Percentiles rank a stretch among this genome's conserved stretches.
Evolutionary conservation across 2,888 invertebrate genomes (phyloP).

Genomic region (Trissoscelio sp.): DNA sequence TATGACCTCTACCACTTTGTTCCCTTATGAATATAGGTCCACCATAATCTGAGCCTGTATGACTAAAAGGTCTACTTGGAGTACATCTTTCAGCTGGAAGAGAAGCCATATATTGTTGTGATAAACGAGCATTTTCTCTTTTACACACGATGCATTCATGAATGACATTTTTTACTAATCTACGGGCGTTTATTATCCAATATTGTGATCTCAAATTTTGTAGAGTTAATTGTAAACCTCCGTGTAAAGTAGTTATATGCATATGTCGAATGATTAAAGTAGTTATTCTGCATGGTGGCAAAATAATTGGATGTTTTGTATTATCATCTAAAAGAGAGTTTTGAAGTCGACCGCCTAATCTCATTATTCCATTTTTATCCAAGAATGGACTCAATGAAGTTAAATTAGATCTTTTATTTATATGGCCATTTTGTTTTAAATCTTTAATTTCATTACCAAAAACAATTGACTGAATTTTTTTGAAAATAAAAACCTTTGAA

Average conservation of each 20-base stretch:
- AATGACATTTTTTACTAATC: not conserved
- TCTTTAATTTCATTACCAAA: not conserved
- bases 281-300: not conserved
- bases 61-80: not conserved
- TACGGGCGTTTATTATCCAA: not conserved
- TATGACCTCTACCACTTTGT: not conserved
- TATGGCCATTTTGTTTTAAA: not conserved
- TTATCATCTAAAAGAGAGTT: not conserved
- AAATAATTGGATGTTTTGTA: not conserved
- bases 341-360: slow-evolving; percentile 69
- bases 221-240: slow-evolving; percentile 1
- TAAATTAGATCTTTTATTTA: not conserved
- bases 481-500: too few relatives aligned
- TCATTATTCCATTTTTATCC: slow-evolving; percentile 2
- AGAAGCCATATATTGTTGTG: not conserved
- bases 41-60: not conserved
- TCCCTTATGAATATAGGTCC: not conserved
- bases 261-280: not conserved
- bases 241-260: not conserved
- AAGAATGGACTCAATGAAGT: not conserved
- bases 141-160: not conserved
- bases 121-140: not conserved
- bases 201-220: not conserved
- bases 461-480: too few relatives aligned
- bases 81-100: not conserved